Base-by-base conservation (phyloP, 1,140 invertebrate genomes). In the Tetranychus cinnabarinus region DNA sequence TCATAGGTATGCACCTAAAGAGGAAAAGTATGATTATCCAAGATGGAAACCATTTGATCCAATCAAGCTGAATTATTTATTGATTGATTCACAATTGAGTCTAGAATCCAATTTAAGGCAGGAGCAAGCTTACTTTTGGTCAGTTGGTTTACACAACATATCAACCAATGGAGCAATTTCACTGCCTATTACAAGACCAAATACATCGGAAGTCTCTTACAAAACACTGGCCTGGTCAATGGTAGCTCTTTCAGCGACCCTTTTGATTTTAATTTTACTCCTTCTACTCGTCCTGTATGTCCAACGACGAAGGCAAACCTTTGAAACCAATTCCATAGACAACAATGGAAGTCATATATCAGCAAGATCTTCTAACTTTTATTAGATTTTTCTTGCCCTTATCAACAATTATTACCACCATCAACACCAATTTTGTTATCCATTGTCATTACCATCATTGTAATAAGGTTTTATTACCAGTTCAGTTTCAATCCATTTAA, bases 211-310 rank as follows among this genome's bases (percentile, higher is more conserved):
- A 52, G 54, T 15, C 8, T 55, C 37, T 12, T 67, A 68, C 58
- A 35, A 62, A 55, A 67, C 68, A n/a, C 56, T 69, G 7, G 67
- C 68, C 42, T 69, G 65, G 63, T 62, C 68, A 7, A 68, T 69
- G 68, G 61, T 68, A 0, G 64, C 67, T 35, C 60, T 69, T 8
- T 65, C 65, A 0, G 50, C 65, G 6, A 63, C 63, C 5, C 50
- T 69, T 36, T 39, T 67, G 34, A 59, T 68, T 2, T 47, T 68
- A 39, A 65, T 69, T 15, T 50, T 63, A 10, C 61, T 67, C 8
- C 48, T 69, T 34, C 47, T 69, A n/a, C 59, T 57, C 36, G 58
- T 68, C 8, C 37, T 69, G 2, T 67, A 67, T 55, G 61, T 65
- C 33, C 68, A 69, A 61, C 67, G 65, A 50, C 61, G 58, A 62